Evolutionary conservation across 2,797 vertebrate species (phyloP).

Genomic region (Phoebastria nigripes): DNA sequence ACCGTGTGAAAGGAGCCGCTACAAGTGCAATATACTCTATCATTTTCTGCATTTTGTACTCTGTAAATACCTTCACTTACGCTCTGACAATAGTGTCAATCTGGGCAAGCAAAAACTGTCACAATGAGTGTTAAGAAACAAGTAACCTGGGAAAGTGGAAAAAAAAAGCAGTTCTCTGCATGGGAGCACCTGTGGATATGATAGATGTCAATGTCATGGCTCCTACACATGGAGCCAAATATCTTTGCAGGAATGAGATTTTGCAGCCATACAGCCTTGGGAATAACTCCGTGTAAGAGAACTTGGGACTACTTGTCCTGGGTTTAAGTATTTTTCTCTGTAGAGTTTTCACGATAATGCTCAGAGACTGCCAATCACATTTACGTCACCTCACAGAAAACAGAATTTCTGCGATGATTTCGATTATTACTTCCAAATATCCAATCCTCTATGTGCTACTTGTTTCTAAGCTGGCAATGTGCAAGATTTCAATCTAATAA

Average conservation of each 20-base stretch:
- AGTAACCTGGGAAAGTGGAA: background rate
- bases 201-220: background rate
- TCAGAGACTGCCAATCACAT: background rate
- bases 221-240: background rate
- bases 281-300: background rate
- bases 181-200: background rate
- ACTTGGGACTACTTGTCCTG: background rate
- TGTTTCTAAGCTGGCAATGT: background rate
- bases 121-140: background rate
- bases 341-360: background rate
- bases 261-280: background rate
- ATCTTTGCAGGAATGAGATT: background rate
- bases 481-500: background rate
- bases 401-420: background rate
- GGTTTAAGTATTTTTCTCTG: background rate
- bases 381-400: background rate
- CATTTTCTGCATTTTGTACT: background rate
- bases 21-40: background rate
- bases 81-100: background rate
- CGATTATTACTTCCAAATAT: background rate
- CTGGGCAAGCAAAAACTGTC: background rate
- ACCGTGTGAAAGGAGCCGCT: background rate
- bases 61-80: background rate
- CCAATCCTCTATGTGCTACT: background rate
- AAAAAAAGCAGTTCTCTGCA: background rate